Evolutionary conservation across 2,888 invertebrate species (phyloP).

Genomic region (Nomada goodeniana): DNA sequence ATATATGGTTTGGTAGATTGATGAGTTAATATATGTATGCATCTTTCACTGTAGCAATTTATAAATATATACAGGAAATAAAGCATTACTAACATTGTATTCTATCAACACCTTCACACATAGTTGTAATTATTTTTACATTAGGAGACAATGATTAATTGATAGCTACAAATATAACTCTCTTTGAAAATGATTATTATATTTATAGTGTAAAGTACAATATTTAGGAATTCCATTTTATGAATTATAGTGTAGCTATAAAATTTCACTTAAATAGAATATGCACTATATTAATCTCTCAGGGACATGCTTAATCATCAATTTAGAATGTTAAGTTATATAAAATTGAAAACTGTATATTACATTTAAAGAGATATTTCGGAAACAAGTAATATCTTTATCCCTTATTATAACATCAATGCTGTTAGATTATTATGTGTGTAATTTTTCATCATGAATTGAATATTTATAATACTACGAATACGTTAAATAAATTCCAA

Average conservation of each 20-base stretch:
- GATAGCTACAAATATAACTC: background rate
- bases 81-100: background rate
- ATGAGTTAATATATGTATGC: background rate
- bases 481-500: slow-evolving; percentile 1
- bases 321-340: slow-evolving; percentile 9
- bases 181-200: background rate
- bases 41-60: background rate
- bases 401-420: too few relatives aligned
- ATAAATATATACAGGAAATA: slow-evolving; percentile 12
- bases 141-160: background rate
- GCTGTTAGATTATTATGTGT: background rate
- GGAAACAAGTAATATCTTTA: too few relatives aligned
- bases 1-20: too few relatives aligned
- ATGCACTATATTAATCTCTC: background rate
- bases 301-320: background rate
- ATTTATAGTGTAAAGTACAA: background rate
- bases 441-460: background rate
- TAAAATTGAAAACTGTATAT: background rate
- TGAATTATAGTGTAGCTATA: too few relatives aligned
- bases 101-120: background rate
- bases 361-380: background rate
- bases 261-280: background rate
- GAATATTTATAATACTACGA: background rate
- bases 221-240: background rate
- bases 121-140: background rate